Evolutionary conservation across 1,140 invertebrate genomes (phyloP).

Genomic region (Platorchestia sp.): DNA sequence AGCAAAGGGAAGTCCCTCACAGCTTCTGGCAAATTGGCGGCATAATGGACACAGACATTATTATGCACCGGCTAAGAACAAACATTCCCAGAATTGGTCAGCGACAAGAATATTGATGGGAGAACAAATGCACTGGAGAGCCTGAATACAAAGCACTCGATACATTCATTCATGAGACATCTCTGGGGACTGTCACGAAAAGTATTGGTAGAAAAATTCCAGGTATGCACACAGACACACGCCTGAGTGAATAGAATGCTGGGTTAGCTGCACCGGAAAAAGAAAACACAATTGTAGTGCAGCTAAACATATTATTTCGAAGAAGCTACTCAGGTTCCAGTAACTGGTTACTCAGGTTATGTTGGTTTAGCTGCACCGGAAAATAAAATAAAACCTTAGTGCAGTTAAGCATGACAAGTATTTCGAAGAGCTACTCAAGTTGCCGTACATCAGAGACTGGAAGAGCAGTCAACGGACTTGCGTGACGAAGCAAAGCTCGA

Average conservation of each 20-base stretch:
- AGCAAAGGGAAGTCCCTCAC: conserved; percentile 40
- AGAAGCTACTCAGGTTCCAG: too few species aligned
- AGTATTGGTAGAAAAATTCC: too few species aligned
- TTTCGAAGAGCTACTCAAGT: not conserved
- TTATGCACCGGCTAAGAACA: not conserved
- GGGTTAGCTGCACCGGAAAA: not conserved
- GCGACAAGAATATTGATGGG: not conserved
- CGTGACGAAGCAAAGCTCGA: not conserved
- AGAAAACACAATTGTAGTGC: not conserved
- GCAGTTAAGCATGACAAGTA: too few species aligned
- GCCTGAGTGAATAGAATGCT: not conserved
- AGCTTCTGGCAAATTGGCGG: conserved; percentile 16
- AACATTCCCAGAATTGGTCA: not conserved
- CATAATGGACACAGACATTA: not conserved
- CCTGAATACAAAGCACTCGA: not conserved
- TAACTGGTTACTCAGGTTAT: too few species aligned
- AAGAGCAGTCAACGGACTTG: not conserved
- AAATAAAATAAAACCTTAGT: not conserved
- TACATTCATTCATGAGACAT: not conserved
- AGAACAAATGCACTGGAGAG: not conserved
- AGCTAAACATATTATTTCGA: too few species aligned
- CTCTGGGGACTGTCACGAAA: too few species aligned
- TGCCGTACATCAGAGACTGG: not conserved
- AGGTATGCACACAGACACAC: not conserved
- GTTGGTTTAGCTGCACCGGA: not conserved